Percentiles rank a stretch among this genome's conserved stretches.
Evolutionary conservation across 2,113 vertebrate genomes (phyloP).

Genomic region (Eulacestoma nigropectus): DNA sequence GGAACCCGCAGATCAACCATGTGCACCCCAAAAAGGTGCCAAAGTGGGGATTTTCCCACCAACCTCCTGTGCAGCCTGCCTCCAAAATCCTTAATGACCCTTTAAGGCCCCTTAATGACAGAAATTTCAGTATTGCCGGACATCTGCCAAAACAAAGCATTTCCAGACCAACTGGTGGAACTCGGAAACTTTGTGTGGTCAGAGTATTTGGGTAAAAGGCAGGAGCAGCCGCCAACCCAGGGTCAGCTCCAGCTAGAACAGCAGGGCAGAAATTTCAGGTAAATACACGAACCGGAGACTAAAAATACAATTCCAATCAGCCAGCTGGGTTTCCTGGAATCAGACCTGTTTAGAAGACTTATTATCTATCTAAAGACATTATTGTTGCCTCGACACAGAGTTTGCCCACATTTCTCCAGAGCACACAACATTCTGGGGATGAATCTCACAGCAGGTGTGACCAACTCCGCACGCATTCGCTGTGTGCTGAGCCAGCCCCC

Average conservation of each 20-base stretch:
- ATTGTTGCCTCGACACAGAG: neutral
- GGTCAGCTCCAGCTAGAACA: neutral
- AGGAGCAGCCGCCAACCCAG: neutral
- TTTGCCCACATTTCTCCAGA: neutral
- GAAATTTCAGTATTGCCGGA: neutral
- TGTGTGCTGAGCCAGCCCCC: neutral
- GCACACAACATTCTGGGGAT: rapidly evolving
- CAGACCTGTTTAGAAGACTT: neutral
- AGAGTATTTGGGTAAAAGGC: neutral
- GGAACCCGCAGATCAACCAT: neutral
- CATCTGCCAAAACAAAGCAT: neutral
- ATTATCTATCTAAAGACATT: neutral
- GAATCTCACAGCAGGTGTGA: neutral
- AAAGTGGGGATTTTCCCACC: neutral
- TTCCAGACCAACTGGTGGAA: neutral
- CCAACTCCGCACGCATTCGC: neutral
- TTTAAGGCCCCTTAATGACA: neutral
- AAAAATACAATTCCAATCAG: neutral
- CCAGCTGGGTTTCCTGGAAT: neutral
- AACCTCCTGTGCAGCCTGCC: neutral
- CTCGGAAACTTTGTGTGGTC: rapidly evolving
- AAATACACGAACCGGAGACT: neutral
- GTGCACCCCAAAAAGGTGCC: neutral
- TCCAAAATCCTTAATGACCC: neutral
- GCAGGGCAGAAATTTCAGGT: neutral